Evolutionary conservation across 2,888 invertebrate genomes (phyloP), one percentile per base, ranked within the genome.

Genomic region (Eupithecia tripunctaria): DNA sequence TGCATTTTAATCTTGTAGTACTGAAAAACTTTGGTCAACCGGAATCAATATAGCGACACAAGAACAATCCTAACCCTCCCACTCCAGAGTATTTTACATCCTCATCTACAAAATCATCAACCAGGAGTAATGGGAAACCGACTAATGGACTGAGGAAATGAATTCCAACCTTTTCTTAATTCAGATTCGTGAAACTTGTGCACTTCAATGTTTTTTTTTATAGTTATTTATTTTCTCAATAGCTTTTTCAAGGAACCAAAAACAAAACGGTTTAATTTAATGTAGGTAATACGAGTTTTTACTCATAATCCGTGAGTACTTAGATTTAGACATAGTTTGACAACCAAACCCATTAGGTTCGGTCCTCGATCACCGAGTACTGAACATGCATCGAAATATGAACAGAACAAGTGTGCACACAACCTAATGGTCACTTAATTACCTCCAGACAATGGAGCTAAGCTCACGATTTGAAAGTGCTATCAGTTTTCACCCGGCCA

Each of bases 391-490:
- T 56, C 25, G 10, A 21, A 56, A 56, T 21, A 51, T 56, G 56
- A 21, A 4, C 15, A 38, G 38, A 10, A 2, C 25, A 41, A 64
- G 21, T 64, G 38, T 64, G 64, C 12, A n/a, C 38, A 64, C 36
- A 41, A 14, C 21, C 15, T 38, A 62, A 82, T 83, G 83, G 84
- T 82, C 83, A 82, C 77, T 82, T 83, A 82, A 83, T 84, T 81
- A 80, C 78, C 69, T 67, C 77, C 69, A 83, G 78, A 84, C 84
- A 85, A 84, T 85, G 79, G 82, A 81, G 77, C 73, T 81, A 86
- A 85, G 84, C 82, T 86, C 85, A 84, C 86, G 86, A 84, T 88
- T 88, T 86, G 91, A 91, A 91, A 90, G 90, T 78, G 71, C 29
- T 64, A 85, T 84, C 80, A 85, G 81, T 82, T 88, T 88, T 88